Evolutionary conservation across 2,113 vertebrate species (phyloP).

Genomic region (Hyperopisus bebe): DNA sequence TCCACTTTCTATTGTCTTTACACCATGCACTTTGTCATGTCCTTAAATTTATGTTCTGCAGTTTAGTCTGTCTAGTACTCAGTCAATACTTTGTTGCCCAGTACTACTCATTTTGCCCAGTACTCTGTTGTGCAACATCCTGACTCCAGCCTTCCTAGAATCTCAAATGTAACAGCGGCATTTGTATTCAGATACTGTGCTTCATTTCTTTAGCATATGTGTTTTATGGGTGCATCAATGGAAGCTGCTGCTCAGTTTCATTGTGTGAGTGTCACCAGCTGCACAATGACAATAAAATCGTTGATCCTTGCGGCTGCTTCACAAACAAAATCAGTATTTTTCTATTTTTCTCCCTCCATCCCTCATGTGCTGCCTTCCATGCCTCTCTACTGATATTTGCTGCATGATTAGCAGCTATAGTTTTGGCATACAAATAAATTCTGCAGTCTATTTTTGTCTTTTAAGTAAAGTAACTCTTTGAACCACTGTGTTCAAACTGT

Average conservation of each 20-base stretch:
- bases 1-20: background rate
- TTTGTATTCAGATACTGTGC: background rate
- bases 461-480: background rate
- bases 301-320: background rate
- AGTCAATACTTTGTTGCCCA: background rate
- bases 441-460: background rate
- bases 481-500: background rate
- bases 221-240: background rate
- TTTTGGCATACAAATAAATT: background rate
- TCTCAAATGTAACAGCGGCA: background rate
- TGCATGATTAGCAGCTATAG: background rate
- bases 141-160: background rate
- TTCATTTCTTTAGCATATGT: background rate
- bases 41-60: background rate
- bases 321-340: background rate
- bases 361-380: background rate
- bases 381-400: background rate
- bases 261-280: background rate
- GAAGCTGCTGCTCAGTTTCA: background rate
- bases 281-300: background rate
- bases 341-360: background rate
- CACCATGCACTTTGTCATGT: background rate
- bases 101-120: background rate
- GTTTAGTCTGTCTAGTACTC: background rate
- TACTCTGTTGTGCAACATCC: background rate